phyloP scores from a whole-genome alignment of 1,140 invertebrate species.

The Epicauta chinensis region DNA sequence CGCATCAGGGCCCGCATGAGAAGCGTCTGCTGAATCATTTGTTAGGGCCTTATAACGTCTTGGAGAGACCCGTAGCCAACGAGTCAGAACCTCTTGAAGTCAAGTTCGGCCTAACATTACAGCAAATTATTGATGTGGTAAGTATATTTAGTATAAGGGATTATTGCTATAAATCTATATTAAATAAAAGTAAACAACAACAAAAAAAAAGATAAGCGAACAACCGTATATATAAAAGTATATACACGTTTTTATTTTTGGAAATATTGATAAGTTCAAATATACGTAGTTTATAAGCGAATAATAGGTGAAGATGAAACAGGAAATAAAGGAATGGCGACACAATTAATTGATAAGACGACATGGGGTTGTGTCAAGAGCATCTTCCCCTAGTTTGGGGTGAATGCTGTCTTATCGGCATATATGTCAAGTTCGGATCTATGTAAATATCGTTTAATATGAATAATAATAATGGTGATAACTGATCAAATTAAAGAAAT shows the following conservation, averaged over 20 bases:
- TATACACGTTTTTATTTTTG: not conserved
- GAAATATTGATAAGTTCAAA: constrained; percentile 12
- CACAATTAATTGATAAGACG: constrained; percentile 17
- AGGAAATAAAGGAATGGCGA: constrained; percentile 16
- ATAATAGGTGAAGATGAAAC: constrained; percentile 8
- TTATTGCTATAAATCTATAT: not conserved
- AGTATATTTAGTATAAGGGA: constrained; percentile 45
- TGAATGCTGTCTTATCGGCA: constrained; percentile 15
- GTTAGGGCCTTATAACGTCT: constrained; percentile 90
- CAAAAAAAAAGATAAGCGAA: too few species aligned
- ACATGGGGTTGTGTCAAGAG: constrained; percentile 9
- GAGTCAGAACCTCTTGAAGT: constrained; percentile 93
- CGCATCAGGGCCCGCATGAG: constrained; percentile 83
- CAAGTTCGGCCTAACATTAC: constrained; percentile 94
- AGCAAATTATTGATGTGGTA: constrained; percentile 99
- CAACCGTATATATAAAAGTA: not conserved
- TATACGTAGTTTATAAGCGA: not conserved
- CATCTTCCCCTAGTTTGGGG: constrained; percentile 14
- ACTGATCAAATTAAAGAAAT: constrained; percentile 11
- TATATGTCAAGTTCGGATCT: constrained; percentile 12
- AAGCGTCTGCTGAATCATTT: constrained; percentile 81
- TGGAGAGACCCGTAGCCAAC: constrained; percentile 67
- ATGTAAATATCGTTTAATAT: constrained; percentile 11
- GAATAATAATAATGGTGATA: constrained; percentile 8
- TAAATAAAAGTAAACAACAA: too few species aligned